Evolutionary conservation across 1,140 invertebrate genomes (phyloP), one percentile per base, ranked within the genome.

Genomic region (Meteorus sp.): DNA sequence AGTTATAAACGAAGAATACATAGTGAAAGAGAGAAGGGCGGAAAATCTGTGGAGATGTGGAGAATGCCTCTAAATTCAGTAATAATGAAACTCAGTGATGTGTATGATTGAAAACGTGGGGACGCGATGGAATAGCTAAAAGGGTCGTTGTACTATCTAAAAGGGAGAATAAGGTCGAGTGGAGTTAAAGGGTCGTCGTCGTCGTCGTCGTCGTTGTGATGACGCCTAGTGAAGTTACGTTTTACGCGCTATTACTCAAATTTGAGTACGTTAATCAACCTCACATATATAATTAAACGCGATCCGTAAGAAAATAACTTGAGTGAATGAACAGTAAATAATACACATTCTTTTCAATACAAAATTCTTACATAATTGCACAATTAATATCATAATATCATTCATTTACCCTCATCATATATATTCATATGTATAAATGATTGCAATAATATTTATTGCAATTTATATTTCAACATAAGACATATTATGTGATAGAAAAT

Each of bases 41-140:
- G 55, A 25, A 22, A 39, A 39, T 39, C 39, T 23, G 39, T 48
- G 22, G 33, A 47, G 51, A 58, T 29, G 20, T 27, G 52, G 61
- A 60, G 54, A 69, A 65, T 65, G 65, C 48, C 57, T 64, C 53
- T 61, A 66, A 73, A 75, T 75, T 72, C 63, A 57, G 67, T 67
- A 73, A 76, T 76, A 74, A 75, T 68, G 65, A 73, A 74, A 76
- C 64, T 68, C 68, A 70, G 60, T 62, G 68, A 73, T 67, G 70
- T 72, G 73, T 67, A 72, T 75, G 73, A 75, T 75, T 69, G 71
- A 75, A 76, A 75, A 71, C 59, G 66, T 61, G 54, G 63, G 63
- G 66, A 66, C 3, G 48, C 33, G 33, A 47, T 45, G 13, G 59
- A 45, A 57, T 56, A 23, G 47, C 51, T 29, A 31, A 47, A 45